These are phyloP conservation scores for Chondrosia reniformis DNA, from an alignment of 37 sponge, comb jelly and placozoan species.

Conservation along the genomic window DNA sequence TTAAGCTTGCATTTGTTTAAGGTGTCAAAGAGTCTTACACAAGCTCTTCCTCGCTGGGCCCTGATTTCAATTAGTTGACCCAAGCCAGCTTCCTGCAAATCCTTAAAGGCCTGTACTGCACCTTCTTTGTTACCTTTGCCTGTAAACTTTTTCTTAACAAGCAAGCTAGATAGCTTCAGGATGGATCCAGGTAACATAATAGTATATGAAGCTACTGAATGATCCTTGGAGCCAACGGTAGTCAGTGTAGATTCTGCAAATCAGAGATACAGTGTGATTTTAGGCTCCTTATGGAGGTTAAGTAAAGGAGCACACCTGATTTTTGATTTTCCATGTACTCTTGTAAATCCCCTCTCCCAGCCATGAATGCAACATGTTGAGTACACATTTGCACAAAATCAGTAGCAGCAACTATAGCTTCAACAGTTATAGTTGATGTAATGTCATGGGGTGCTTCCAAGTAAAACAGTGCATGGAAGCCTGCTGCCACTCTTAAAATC, in stretches of 20 bases:
- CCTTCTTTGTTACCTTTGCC: background rate
- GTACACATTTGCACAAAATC: background rate
- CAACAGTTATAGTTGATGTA: background rate
- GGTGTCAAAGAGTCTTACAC: no score
- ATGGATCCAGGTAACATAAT: background rate
- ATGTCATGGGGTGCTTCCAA: background rate
- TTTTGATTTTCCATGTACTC: background rate
- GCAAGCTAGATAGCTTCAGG: background rate
- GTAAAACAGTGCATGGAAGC: background rate
- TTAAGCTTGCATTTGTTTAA: background rate
- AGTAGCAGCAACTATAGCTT: background rate
- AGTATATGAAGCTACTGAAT: background rate
- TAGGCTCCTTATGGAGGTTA: no score
- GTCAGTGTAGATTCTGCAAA: no score
- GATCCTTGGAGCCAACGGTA: no score
- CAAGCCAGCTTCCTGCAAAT: background rate
- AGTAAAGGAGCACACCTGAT: background rate
- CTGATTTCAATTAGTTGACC: background rate
- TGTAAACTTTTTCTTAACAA: background rate
- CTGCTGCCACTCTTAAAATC: background rate
- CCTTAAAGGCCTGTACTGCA: background rate
- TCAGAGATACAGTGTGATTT: no score
- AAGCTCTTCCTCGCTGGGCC: background rate
- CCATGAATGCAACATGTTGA: background rate
- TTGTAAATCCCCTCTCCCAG: background rate